Percentiles rank a stretch among this genome's conserved stretches.
Evolutionary conservation across 2,888 invertebrate genomes (phyloP).

Genomic region (Drosophila melanocephala): DNA sequence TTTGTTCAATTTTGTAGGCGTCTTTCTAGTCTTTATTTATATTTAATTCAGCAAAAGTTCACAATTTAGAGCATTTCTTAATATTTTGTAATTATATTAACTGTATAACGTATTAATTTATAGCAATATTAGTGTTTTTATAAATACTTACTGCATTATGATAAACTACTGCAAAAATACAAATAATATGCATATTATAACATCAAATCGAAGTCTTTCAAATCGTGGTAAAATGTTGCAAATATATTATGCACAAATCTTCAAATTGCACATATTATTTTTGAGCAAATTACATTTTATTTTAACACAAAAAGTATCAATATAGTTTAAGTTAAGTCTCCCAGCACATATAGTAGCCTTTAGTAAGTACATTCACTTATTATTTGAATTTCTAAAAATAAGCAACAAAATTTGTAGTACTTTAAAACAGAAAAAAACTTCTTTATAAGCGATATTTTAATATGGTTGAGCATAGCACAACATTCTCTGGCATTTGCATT

Average conservation of each 20-base stretch:
- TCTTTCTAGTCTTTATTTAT: constrained; percentile 44
- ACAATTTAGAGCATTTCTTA: constrained; percentile 11
- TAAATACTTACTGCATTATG: constrained; percentile 27
- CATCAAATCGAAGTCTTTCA: constrained; percentile 33
- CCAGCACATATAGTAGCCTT: constrained; percentile 3
- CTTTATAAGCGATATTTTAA: neutral
- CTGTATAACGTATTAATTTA: constrained; percentile 41
- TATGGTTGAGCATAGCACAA: constrained; percentile 55
- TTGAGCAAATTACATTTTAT: neutral
- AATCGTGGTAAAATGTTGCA: constrained; percentile 49
- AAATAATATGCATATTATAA: constrained; percentile 13
- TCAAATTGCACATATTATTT: neutral
- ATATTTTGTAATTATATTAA: constrained; percentile 10
- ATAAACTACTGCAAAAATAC: constrained; percentile 23
- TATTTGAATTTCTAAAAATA: neutral
- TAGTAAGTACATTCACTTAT: neutral
- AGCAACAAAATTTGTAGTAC: constrained; percentile 12
- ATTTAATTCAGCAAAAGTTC: constrained; percentile 15
- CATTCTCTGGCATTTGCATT: constrained; percentile 59
- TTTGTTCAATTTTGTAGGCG: constrained; percentile 14
- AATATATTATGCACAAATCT: constrained; percentile 37
- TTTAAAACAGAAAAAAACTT: neutral
- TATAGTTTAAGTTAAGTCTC: neutral
- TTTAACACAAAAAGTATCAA: neutral
- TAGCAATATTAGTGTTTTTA: constrained; percentile 62